Evolutionary conservation across 2,113 vertebrate species (phyloP), one percentile per base, ranked within the genome.

Genomic region (Thymallus thymallus): DNA sequence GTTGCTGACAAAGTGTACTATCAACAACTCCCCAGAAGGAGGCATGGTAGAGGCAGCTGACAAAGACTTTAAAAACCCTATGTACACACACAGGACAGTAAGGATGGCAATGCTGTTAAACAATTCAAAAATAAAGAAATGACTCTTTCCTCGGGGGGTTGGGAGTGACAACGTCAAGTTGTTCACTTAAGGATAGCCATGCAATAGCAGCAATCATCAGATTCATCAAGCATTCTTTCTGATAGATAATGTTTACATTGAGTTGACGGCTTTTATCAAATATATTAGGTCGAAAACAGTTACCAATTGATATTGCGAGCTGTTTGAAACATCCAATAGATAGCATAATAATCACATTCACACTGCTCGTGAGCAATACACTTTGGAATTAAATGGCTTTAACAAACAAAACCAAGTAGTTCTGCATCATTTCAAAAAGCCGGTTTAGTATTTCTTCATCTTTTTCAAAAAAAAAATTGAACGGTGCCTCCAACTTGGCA

Each of bases 141-240:
- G 26, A n/a, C 3, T 16, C 30, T 29, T 26, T 71, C 61, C 32
- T 29, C 72, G 76, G 58, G 67, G 48, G 66, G 72, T 70, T 41
- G 35, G 72, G 63, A n/a, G 68, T 24, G 73, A 71, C 69, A 72
- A 62, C 51, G 48, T 75, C 81, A 61, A 83, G 10, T 76, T 72
- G 75, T 79, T 88, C 51, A 78, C 41, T 66, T 81, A 87, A 70
- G 68, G 83, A 82, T 73, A 91, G 85, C 82, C 86, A 90, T 92
- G 91, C 91, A 78, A 82, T 88, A 89, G 87, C 90, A 90, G 86
- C 88, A 67, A 70, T 83, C 70, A n/a, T 82, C 81, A 80, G 82
- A 87, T 41, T 41, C 35, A 41, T 41, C 35, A 41, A 12, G 35
- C 82, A 82, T 84, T 84, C 82, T 26, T 58, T 64, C 65, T 26